Base-by-base conservation (phyloP, 2,113 vertebrate genomes). In the Leptobrachium leishanense region DNA sequence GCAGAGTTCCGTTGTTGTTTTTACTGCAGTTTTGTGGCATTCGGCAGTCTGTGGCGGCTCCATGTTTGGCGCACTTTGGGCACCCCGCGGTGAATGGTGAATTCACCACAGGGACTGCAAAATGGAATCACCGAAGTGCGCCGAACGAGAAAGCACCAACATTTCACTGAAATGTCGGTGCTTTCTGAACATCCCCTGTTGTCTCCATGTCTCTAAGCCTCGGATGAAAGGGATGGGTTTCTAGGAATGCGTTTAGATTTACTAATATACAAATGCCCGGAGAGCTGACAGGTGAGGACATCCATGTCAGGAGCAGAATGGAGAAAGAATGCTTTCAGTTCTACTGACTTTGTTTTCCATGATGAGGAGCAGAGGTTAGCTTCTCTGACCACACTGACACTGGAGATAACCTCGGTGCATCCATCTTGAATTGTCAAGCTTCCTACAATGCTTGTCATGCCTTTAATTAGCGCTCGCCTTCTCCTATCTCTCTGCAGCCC, bases 361-460 rank as follows among this genome's bases (percentile, higher is more conserved):
- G 82, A 85, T 86, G 87, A 82, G 84, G 89, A 74, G 75, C 85
- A 84, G 83, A 72, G 85, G 53, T 43, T 67, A 76, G 84, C 84
- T 74, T 85, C 84, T 84, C 75, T 75, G 84, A 2, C 66, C 81
- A 81, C 84, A 44, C 81, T 85, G 84, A 86, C 82, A 83, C 85
- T 74, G 72, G 72, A 84, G 86, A 87, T 90, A 90, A 88, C 90
- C 88, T 73, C 81, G 0, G 82, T 78, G 85, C 89, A 87, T 89
- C 88, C 85, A 89, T 87, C 89, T 86, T 85, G 82, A 75, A 72
- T 79, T 84, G 86, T 84, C 88, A 87, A 84, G 71, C 72, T 55
- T 84, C 85, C 85, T 85, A 89, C 84, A 88, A 88, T 84, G 82
- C 72, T 84, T 86, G 90, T 86, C 88, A 86, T 86, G 82, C 74